Evolutionary conservation across 2,113 vertebrate genomes (phyloP).

Genomic region (western clawed frog (Xenopus tropicalis)): UCB_Xtro_10.0 CM004448.2:100802001-100802500

Average conservation of each 20-base stretch:
- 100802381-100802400: constrained; percentile 52
- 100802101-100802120: too few species aligned
- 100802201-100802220: constrained; percentile 33
- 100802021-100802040: too few species aligned
- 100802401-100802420: constrained; percentile 49
- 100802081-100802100: too few species aligned
- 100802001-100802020: too few species aligned
- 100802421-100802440: constrained; percentile 28
- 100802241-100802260: constrained; percentile 53
- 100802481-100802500: constrained; percentile 54
- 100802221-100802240: constrained; percentile 50
- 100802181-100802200: constrained; percentile 38
- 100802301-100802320: constrained; percentile 35
- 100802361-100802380: constrained; percentile 50
- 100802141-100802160: background rate
- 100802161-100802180: constrained; percentile 23
- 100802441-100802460: constrained; percentile 50
- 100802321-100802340: constrained; percentile 7
- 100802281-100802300: constrained; percentile 42
- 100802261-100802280: constrained; percentile 52
- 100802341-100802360: constrained; percentile 36
- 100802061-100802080: too few species aligned
- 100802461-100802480: constrained; percentile 55
- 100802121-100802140: too few species aligned
- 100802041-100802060: too few species aligned